A percentile compares a stretch with the other conserved stretches of the same genome.
Conservation (phyloP, 2,113 vertebrate species). For the Sander lucioperca region DNA sequence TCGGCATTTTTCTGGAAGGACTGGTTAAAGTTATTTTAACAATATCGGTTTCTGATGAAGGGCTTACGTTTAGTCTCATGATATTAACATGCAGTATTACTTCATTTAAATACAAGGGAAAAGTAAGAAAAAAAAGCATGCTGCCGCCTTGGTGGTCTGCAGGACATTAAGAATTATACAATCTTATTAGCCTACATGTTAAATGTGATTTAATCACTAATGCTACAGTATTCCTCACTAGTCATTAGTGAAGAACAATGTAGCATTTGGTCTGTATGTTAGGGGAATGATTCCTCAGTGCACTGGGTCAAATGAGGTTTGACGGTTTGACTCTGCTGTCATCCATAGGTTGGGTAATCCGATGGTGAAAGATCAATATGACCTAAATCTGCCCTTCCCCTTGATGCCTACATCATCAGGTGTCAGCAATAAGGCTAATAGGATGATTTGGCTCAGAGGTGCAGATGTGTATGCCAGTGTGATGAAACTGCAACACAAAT, state of each 20-base stretch:
- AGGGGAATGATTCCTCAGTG: not conserved
- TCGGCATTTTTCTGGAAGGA: no score
- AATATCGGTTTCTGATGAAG: not conserved
- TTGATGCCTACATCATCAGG: constrained; percentile 61
- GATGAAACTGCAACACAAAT: not conserved
- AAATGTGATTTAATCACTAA: not conserved
- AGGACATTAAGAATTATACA: not conserved
- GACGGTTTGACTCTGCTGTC: constrained; percentile 34
- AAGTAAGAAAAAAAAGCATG: not conserved
- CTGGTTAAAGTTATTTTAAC: not conserved
- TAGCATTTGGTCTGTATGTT: not conserved
- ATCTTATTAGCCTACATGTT: not conserved
- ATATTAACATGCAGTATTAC: not conserved
- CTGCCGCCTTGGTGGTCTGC: not conserved
- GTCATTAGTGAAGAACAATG: not conserved
- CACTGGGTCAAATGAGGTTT: constrained; percentile 31
- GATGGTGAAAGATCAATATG: constrained; percentile 73
- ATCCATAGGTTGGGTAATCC: constrained; percentile 49
- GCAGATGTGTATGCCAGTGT: constrained; percentile 40
- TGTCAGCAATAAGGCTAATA: constrained; percentile 84
- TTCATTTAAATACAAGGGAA: no score
- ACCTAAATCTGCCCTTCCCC: constrained; percentile 59
- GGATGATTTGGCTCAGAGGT: constrained; percentile 72
- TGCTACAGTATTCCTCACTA: no score
- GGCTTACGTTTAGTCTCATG: not conserved